Evolutionary conservation across 2,797 vertebrate genomes (phyloP), one percentile per base, ranked within the genome.

Genomic region (Petrocephalus schoutedeni): DNA sequence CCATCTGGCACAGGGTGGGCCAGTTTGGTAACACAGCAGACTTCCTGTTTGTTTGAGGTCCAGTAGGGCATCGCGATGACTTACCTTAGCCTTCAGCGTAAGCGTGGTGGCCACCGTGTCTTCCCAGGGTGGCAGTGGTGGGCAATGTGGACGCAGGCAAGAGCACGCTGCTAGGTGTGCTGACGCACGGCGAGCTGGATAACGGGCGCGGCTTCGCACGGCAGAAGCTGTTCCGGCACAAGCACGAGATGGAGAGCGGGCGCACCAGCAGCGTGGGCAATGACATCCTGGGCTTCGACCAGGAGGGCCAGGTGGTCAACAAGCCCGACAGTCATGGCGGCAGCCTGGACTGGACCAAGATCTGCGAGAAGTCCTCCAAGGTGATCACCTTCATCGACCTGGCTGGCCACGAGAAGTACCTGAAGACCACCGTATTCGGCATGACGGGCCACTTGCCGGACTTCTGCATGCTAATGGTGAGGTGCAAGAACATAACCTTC

Each of bases 401-500:
- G 89, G 98, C 98, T 1, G 98, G 98, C 80, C 98, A 99, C 0
- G 98, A 99, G 93, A 99, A 99, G 91, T 99, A 99, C 94, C 95
- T 99, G 90, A 99, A 99, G 95, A 99, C 98, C 49, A 99, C 98
- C 0, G 98, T 99, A 87, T 99, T 99, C 56, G 98, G 98, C 93
- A 99, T 99, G 98, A 99, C 98, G 0, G 98, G 98, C 82, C 98
- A 99, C 89, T 92, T 99, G 87, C 98, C 98, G 0, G 98, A 99
- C 94, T 99, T 99, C 96, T 99, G 98, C 94, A 99, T 99, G 98
- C 96, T 99, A 59, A 99, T 99, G 98, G 98, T 99, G 89, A 95
- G 97, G 23, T 7, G 23, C 16, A 87, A 49, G 41, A 9, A 0
- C n/a, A 67, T 32, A 45, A n/a, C 32, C 14, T 7, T 58, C 16